Evolutionary conservation across 1,140 invertebrate genomes (phyloP).

Genomic region (Venustaconcha ellipsiformis): DNA sequence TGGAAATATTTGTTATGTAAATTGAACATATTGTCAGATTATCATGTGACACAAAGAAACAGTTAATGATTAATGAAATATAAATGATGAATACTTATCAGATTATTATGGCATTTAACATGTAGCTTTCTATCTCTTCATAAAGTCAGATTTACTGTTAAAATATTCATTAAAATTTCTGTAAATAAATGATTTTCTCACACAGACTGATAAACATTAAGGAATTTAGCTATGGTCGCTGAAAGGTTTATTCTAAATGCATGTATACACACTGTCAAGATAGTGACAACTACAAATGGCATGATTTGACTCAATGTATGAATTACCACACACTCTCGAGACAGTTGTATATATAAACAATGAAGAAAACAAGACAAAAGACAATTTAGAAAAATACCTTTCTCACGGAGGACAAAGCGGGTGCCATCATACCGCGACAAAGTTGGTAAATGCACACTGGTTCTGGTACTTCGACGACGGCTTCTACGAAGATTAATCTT

Average conservation of each 20-base stretch:
- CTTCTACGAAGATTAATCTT: conserved; percentile 14
- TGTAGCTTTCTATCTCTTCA: no score
- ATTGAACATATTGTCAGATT: neutral
- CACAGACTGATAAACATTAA: no score
- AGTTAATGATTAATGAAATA: neutral
- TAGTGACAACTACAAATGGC: neutral
- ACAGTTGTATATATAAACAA: neutral
- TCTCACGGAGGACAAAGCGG: conserved; percentile 18
- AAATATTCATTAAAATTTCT: neutral
- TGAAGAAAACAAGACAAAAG: neutral
- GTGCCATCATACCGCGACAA: conserved; percentile 27
- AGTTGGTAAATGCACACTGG: conserved; percentile 8
- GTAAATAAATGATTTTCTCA: no score
- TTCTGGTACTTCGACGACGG: conserved; percentile 7
- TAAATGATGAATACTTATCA: neutral
- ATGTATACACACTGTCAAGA: no score
- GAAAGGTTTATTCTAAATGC: no score
- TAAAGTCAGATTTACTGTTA: neutral
- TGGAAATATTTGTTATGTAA: neutral
- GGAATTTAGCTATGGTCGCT: no score
- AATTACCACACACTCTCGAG: neutral
- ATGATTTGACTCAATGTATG: neutral
- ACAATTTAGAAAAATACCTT: conserved; percentile 7
- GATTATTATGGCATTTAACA: neutral
- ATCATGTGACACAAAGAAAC: neutral